A percentile compares a stretch with the other conserved stretches of the same genome.
Evolutionary conservation across 37 sponge, comb jelly and placozoan species (phyloP).

Genomic region (Chondrosia reniformis): DNA sequence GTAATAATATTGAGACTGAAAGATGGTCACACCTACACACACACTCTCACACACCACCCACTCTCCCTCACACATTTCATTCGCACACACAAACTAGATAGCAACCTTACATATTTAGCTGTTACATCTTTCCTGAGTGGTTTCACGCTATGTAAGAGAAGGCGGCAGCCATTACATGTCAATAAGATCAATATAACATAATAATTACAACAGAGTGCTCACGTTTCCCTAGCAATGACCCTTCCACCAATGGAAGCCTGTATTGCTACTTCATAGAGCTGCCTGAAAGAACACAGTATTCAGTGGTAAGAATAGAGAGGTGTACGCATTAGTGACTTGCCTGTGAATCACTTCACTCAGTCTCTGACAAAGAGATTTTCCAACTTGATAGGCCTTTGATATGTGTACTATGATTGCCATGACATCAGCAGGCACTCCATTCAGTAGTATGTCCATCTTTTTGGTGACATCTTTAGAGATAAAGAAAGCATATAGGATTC

Average conservation of each 20-base stretch:
- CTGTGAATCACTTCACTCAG: slow-evolving; percentile 66
- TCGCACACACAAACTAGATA: too few relatives aligned
- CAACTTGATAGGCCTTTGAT: slow-evolving; percentile 55
- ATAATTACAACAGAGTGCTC: too few relatives aligned
- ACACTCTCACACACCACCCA: too few relatives aligned
- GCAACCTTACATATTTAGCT: slow-evolving; percentile 86
- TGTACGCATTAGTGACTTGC: too few relatives aligned
- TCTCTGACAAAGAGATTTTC: slow-evolving; percentile 60
- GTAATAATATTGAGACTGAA: too few relatives aligned
- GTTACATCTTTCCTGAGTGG: slow-evolving; percentile 84
- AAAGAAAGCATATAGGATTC: too few relatives aligned
- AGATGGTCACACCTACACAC: too few relatives aligned
- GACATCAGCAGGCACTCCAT: slow-evolving; percentile 82
- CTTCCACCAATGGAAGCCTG: slow-evolving; percentile 76
- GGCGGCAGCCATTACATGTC: too few relatives aligned
- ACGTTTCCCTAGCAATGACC: slow-evolving; percentile 92
- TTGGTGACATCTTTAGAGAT: background rate
- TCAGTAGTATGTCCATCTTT: slow-evolving; percentile 88
- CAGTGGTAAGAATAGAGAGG: too few relatives aligned
- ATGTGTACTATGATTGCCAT: slow-evolving; percentile 73
- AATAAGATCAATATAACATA: too few relatives aligned
- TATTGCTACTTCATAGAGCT: slow-evolving; percentile 86
- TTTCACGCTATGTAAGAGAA: slow-evolving; percentile 47
- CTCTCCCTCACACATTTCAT: too few relatives aligned
- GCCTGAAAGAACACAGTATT: too few relatives aligned